A percentile compares a stretch with the other conserved stretches of the same genome.
Evolutionary conservation across 2,888 invertebrate species (phyloP).

Genomic region (Limnephilus rhombicus): DNA sequence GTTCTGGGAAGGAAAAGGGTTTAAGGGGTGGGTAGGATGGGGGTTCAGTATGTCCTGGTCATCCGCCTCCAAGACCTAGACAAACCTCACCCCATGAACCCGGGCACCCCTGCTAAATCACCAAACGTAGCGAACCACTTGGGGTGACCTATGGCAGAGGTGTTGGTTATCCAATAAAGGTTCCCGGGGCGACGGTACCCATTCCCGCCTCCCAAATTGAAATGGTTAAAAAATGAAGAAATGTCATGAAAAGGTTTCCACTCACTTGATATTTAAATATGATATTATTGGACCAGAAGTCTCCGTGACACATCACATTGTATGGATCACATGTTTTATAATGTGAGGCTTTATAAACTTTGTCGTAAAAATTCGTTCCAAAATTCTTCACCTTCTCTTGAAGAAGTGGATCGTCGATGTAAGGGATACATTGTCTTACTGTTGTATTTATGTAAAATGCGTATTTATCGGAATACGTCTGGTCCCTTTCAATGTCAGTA

Average conservation of each 20-base stretch:
- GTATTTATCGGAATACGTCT: not conserved
- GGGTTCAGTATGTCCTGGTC: no score
- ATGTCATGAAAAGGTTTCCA: not conserved
- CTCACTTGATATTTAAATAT: slow-evolving; percentile 72
- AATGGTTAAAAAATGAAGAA: no score
- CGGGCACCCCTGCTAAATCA: no score
- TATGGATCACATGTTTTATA: slow-evolving; percentile 37
- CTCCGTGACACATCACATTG: slow-evolving; percentile 54
- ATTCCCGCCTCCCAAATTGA: no score
- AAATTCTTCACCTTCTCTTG: slow-evolving; percentile 25
- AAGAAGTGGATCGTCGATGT: slow-evolving; percentile 3
- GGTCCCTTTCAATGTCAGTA: slow-evolving; percentile 44
- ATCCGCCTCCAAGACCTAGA: no score
- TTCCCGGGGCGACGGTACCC: no score
- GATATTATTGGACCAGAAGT: slow-evolving; percentile 68
- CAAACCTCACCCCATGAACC: no score
- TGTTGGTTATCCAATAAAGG: no score
- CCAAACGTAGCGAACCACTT: no score
- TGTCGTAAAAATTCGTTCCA: not conserved
- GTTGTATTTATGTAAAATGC: not conserved
- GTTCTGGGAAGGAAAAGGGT: no score
- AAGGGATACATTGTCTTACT: not conserved
- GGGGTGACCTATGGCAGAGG: no score
- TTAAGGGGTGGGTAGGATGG: no score
- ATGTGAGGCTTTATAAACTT: not conserved